Base-by-base conservation (phyloP, 1,140 invertebrate genomes). In the Cherax destructor region DNA sequence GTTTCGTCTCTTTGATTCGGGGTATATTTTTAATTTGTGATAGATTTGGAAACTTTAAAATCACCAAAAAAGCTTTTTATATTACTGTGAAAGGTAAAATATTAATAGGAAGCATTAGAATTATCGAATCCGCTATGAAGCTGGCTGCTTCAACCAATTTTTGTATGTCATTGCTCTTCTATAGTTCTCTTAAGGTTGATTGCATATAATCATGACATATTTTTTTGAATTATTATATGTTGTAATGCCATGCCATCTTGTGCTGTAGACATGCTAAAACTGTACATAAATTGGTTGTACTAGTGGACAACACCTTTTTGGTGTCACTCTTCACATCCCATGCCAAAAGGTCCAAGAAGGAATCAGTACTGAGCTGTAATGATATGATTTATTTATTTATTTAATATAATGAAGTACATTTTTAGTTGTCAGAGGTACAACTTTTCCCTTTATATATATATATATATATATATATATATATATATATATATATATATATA, bases 221-320 rank as follows among this genome's bases (percentile, higher is more conserved):
- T 61, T 83, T 30, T 24, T 9, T 59, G 52, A 4, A 83, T 61
- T 24, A 61, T n/a, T 83, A 16, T 13, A 83, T 83, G 80, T 83
- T 61, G 52, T 83, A 49, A 83, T 83, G 52, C 80, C 80, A 56
- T 83, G 52, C 47, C n/a, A 83, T 83, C 18, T 50, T 52, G 47
- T 50, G 50, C 16, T 80, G n/a, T 47, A 47, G 18, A 18, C 50
- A 50, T 80, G 9, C n/a, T 49, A 24, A 49, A 11, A 50, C 1
- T 11, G 30, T 41, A 41, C 30, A 41, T 2, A 1, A 21, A 80
- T 18, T 21, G 6, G 47, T 11, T 21, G 21, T 24, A 50, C n/a
- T 21, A 10, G 21, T 50, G n/a, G 47, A 80, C 18, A 80, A 80
- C 21, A 13, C 47, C 47, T 21, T 4, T 52, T 21, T 80, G 49